Evolutionary conservation across 2,113 vertebrate genomes (phyloP).

Genomic region (Eclectus roratus): DNA sequence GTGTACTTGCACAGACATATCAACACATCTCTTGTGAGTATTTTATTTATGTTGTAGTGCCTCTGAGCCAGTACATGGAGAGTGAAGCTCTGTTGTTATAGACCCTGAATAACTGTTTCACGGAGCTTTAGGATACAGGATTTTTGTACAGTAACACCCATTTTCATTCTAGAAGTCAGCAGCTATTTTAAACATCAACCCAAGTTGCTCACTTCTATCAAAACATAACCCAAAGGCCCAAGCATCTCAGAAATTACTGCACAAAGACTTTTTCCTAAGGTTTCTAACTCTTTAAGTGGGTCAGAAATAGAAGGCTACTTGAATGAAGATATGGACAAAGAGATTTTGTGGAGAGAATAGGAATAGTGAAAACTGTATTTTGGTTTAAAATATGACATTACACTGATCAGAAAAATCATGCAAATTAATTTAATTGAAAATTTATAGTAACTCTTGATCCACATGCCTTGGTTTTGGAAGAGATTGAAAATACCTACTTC

Average conservation of each 20-base stretch:
- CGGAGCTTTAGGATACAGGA: not conserved
- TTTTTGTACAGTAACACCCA: not conserved
- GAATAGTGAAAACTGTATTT: not conserved
- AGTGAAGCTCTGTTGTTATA: not conserved
- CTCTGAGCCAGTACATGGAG: not conserved
- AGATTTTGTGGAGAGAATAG: not conserved
- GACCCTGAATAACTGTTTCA: not conserved
- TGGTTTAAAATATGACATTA: not conserved
- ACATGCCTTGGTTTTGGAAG: not conserved
- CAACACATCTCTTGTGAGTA: constrained; percentile 91
- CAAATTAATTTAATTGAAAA: not conserved
- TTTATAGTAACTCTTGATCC: not conserved
- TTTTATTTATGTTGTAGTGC: not conserved
- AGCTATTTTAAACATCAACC: not conserved
- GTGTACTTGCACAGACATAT: constrained; percentile 91
- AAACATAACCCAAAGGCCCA: not conserved
- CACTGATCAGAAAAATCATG: not conserved
- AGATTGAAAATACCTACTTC: not conserved
- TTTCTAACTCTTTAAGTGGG: not conserved
- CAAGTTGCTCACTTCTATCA: not conserved
- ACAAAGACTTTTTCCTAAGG: not conserved
- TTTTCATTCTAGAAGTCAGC: not conserved
- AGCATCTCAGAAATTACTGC: not conserved
- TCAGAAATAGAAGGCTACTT: not conserved
- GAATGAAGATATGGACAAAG: not conserved